A percentile compares a stretch with the other conserved stretches of the same genome.
Evolutionary conservation across 2,888 invertebrate genomes (phyloP).

Genomic region (Tortricodes alternella): DNA sequence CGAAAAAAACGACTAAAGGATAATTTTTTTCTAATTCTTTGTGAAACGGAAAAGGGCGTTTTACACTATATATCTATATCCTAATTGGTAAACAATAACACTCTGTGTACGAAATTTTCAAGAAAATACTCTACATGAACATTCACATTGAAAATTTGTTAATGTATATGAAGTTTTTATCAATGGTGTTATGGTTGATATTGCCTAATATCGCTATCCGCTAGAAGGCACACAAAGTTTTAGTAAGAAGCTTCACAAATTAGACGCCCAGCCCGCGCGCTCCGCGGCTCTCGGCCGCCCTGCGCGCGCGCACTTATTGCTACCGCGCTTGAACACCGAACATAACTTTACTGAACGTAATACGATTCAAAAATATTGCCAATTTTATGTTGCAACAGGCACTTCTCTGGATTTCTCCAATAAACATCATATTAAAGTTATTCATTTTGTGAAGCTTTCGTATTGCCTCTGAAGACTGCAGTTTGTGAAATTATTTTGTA

Average conservation of each 20-base stretch:
- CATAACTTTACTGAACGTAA: slow-evolving; percentile 67
- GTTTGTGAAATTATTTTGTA: slow-evolving; percentile 65
- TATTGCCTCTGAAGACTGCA: slow-evolving; percentile 72
- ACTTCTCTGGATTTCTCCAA: slow-evolving; percentile 82
- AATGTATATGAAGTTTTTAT: slow-evolving; percentile 52
- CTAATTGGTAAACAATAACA: slow-evolving; percentile 57
- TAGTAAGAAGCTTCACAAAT: slow-evolving; percentile 80
- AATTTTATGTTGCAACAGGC: slow-evolving; percentile 81
- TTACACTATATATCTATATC: slow-evolving; percentile 38
- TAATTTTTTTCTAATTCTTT: slow-evolving; percentile 51
- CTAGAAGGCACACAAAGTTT: slow-evolving; percentile 83
- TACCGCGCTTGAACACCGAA: slow-evolving; percentile 62
- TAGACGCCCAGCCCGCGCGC: slow-evolving; percentile 49
- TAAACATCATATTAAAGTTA: slow-evolving; percentile 79
- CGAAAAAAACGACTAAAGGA: slow-evolving; percentile 60
- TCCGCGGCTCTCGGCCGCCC: slow-evolving; percentile 35
- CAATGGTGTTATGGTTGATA: slow-evolving; percentile 71
- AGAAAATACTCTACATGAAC: slow-evolving; percentile 49
- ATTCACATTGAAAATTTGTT: slow-evolving; percentile 51
- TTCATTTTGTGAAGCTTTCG: slow-evolving; percentile 72
- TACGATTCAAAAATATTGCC: slow-evolving; percentile 80
- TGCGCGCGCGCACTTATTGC: slow-evolving; percentile 36
- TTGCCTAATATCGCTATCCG: slow-evolving; percentile 79
- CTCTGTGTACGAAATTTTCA: slow-evolving; percentile 50
- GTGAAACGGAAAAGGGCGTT: slow-evolving; percentile 55